Evolutionary conservation across 2,888 invertebrate species (phyloP), one percentile per base, ranked within the genome.

Genomic region (Idaea dimidiata): DNA sequence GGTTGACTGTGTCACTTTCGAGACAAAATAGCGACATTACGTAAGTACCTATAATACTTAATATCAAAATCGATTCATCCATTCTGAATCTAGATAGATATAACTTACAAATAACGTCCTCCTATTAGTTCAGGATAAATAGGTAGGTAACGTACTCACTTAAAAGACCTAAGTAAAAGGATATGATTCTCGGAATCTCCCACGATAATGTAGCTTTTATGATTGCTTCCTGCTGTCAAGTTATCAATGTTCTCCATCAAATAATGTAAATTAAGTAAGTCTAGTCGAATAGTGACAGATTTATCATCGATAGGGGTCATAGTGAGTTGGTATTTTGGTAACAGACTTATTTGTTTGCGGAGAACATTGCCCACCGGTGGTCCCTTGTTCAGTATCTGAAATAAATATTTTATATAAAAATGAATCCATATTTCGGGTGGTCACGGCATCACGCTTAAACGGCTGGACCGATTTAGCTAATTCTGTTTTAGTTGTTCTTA

Each of bases 301-400:
- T 74, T 79, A 59, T 84, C 78, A 64, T 87, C 84, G 31, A 86
- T 66, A 17, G 88, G 83, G 16, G 80, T 84, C 24, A 91, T 74
- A 1, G 80, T 81, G 16, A 95, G 67, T 24, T 87, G 82, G 81
- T 96, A 96, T 72, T 93, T 93, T 0, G 96, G 96, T 4, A 96
- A 86, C 17, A 93, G 83, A 57, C 86, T 83, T 16, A 95, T 93
- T 82, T 94, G 93, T 66, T 95, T 94, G 56, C 94, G 91, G 3
- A 97, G 78, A 57, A 93, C 83, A 77, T 95, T 95, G 4, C 97
- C 97, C 70, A 95, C 94, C 57, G 96, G 96, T 16, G 96, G 94
- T 56, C 95, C 94, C 79, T 95, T 94, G 80, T 95, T 95, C 75
- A 96, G 93, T 77, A 96, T 95, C 96, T 96, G 68, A 31, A 75